A percentile compares a stretch with the other conserved stretches of the same genome.
Conservation (phyloP, 2,797 vertebrate genomes). For the Bufotes viridis region DNA sequence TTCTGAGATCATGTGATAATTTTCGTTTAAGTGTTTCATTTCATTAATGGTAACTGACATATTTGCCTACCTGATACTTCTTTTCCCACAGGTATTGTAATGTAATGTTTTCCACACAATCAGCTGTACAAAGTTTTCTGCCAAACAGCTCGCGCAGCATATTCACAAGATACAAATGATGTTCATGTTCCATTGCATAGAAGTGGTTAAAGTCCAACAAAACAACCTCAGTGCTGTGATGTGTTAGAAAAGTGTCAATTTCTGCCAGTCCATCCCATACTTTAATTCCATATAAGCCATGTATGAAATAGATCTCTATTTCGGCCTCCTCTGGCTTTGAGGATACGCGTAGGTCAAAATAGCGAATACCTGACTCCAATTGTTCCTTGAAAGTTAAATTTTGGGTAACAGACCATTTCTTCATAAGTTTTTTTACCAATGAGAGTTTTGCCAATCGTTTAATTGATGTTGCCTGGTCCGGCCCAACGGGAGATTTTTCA, state of each 20-base stretch:
- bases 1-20: not conserved
- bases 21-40: not conserved
- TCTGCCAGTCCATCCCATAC: constrained; percentile 89
- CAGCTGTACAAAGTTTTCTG: constrained; percentile 82
- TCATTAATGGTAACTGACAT: not conserved
- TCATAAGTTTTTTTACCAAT: constrained; percentile 93
- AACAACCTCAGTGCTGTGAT: constrained; percentile 87
- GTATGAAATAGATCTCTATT: constrained; percentile 93
- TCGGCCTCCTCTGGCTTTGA: constrained; percentile 88
- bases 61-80: constrained; percentile 83
- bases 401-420: constrained; percentile 98
- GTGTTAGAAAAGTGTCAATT: constrained; percentile 85
- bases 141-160: constrained; percentile 88
- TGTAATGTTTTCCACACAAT: constrained; percentile 84
- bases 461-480: constrained; percentile 90
- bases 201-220: constrained; percentile 98
- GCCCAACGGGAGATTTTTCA: constrained; percentile 91
- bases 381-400: constrained; percentile 95
- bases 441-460: constrained; percentile 89
- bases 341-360: constrained; percentile 95
- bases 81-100: constrained; percentile 89
- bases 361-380: constrained; percentile 93
- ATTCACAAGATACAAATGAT: constrained; percentile 84
- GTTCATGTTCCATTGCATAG: constrained; percentile 89
- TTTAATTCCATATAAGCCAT: constrained; percentile 93